A percentile compares a stretch with the other conserved stretches of the same genome.
phyloP scores from a whole-genome alignment of 2,113 vertebrate genomes.

The Carlito syrichta region DNA sequence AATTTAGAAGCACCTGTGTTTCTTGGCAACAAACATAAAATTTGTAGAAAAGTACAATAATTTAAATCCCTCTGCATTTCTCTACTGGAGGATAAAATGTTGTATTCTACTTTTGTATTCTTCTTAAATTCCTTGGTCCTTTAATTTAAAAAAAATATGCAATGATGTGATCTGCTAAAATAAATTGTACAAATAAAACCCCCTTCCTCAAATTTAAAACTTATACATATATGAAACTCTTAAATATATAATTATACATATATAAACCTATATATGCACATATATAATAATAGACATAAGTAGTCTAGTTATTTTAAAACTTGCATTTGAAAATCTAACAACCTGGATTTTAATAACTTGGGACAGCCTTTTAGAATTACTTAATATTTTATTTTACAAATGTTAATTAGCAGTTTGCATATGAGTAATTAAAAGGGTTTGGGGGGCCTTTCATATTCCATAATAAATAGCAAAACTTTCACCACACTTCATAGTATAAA shows the following conservation, averaged over 20 bases:
- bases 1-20: slow-evolving; percentile 41
- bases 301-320: neutral
- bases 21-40: slow-evolving; percentile 23
- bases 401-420: neutral
- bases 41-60: slow-evolving; percentile 2
- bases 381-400: neutral
- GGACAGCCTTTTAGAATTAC: neutral
- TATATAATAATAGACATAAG: neutral
- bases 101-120: neutral
- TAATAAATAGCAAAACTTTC: neutral
- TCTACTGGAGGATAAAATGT: slow-evolving; percentile 4
- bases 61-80: slow-evolving; percentile 34
- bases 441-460: neutral
- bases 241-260: neutral
- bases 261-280: neutral
- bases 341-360: neutral
- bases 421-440: neutral
- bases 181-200: neutral
- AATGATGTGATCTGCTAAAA: neutral
- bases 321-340: neutral
- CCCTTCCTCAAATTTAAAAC: too few relatives aligned
- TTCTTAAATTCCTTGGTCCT: neutral
- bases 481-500: neutral
- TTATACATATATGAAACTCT: neutral
- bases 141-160: neutral